phyloP scores from a whole-genome alignment of 2,797 vertebrate species.

The Lagorchestes hirsutus region DNA sequence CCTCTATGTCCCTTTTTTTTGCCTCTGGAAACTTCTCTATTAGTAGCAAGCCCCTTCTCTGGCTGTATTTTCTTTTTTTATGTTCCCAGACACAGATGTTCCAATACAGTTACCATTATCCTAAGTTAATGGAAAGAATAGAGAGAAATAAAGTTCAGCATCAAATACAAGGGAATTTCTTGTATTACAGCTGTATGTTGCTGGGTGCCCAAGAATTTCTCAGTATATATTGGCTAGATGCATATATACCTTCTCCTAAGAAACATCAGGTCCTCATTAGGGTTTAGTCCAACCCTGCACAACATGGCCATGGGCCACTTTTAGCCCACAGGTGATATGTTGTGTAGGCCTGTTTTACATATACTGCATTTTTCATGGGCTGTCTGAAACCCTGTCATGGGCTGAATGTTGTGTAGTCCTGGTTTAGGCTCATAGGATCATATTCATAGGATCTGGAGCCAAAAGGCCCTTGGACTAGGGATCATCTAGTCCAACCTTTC shows the following conservation, averaged over 20 bases:
- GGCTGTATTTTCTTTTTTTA: not conserved
- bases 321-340: too few relatives aligned
- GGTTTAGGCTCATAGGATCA: not conserved
- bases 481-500: too few relatives aligned
- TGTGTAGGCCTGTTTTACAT: too few relatives aligned
- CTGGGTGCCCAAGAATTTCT: not conserved
- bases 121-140: not conserved
- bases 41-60: too few relatives aligned
- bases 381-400: too few relatives aligned
- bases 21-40: not conserved
- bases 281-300: too few relatives aligned
- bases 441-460: not conserved
- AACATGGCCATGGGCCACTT: too few relatives aligned
- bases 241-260: constrained; percentile 10
- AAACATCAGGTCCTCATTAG: not conserved
- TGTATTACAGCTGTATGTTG: not conserved
- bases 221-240: not conserved
- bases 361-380: too few relatives aligned
- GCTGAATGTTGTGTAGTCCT: too few relatives aligned
- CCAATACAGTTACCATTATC: not conserved
- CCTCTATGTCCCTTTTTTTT: not conserved
- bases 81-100: not conserved
- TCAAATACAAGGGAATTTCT: not conserved
- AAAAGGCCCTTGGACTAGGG: too few relatives aligned
- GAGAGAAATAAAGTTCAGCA: not conserved